Conservation (phyloP, 2,888 invertebrate species). For the Drosophila paranaensis region DNA sequence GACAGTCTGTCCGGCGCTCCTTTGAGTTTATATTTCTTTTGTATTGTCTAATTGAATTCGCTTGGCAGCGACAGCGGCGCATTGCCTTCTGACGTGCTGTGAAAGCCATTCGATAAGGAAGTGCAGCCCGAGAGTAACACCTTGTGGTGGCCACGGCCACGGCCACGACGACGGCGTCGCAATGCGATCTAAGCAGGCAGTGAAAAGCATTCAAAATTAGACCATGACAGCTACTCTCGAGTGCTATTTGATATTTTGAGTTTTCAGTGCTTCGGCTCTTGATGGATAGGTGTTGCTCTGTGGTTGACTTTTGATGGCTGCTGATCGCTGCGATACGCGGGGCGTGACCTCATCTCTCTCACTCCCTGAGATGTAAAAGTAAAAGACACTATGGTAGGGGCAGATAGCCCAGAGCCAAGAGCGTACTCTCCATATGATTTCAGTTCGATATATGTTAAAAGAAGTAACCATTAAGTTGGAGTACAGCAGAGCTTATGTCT, state of each 20-base stretch:
- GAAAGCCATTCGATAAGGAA: slow-evolving; percentile 40
- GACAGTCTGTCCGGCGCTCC: slow-evolving; percentile 20
- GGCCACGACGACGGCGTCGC: background rate
- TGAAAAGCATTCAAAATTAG: slow-evolving; percentile 75
- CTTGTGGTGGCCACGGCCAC: slow-evolving; percentile 9
- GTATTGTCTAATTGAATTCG: slow-evolving; percentile 70
- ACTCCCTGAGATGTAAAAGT: background rate
- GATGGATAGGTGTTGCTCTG: slow-evolving; percentile 66
- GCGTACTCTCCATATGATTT: background rate
- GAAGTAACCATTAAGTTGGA: background rate
- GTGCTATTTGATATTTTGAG: slow-evolving; percentile 15
- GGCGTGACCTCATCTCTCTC: background rate
- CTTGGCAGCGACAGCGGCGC: slow-evolving; percentile 41
- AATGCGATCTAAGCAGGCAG: slow-evolving; percentile 52
- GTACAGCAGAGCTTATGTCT: background rate
- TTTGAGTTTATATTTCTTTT: slow-evolving; percentile 34
- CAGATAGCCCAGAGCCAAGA: background rate
- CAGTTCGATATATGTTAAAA: background rate
- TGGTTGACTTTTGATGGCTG: slow-evolving; percentile 36
- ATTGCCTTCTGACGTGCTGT: slow-evolving; percentile 36
- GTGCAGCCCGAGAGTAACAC: slow-evolving; percentile 20
- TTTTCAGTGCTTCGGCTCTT: slow-evolving; percentile 27
- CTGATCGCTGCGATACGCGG: slow-evolving; percentile 21
- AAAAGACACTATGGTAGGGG: background rate
- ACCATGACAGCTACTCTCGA: slow-evolving; percentile 56